Percentiles rank a stretch among this genome's conserved stretches.
phyloP scores from a whole-genome alignment of 2,797 vertebrate species.

The Australoheros facetus region DNA sequence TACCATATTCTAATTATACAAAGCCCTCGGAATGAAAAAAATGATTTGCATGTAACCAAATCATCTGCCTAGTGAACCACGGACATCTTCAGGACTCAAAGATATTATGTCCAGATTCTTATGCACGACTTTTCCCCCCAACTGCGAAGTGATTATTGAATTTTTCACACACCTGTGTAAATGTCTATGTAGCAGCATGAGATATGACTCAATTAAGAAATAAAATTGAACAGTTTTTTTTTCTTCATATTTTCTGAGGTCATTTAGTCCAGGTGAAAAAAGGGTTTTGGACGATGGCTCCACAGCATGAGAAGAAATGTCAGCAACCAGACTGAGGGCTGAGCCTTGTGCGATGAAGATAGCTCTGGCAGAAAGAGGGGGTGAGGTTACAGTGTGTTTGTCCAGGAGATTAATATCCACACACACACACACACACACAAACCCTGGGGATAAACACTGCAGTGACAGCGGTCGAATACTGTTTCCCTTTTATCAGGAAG shows the following conservation, averaged over 20 bases:
- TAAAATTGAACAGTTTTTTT: conserved; percentile 59
- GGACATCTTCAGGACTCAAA: conserved; percentile 15
- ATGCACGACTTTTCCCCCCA: conserved; percentile 46
- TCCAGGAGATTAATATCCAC: conserved; percentile 75
- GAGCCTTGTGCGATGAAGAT: conserved; percentile 69
- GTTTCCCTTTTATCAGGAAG: conserved; percentile 82
- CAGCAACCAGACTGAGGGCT: conserved; percentile 46
- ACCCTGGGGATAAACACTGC: conserved; percentile 69
- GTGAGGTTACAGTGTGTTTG: conserved; percentile 77
- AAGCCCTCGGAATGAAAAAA: conserved; percentile 26
- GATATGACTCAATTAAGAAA: conserved; percentile 73
- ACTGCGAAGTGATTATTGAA: conserved; percentile 61
- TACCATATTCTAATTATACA: conserved; percentile 51
- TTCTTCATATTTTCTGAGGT: conserved; percentile 47
- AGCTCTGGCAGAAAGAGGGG: conserved; percentile 36
- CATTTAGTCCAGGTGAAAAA: conserved; percentile 46
- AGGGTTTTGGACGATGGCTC: conserved; percentile 24
- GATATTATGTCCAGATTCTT: conserved; percentile 34
- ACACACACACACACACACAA: conserved; percentile 11
- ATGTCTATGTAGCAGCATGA: conserved; percentile 69
- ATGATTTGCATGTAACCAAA: conserved; percentile 51
- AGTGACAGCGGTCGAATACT: conserved; percentile 80
- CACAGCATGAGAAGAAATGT: conserved; percentile 51
- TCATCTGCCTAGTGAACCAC: conserved; percentile 21
- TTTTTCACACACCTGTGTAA: conserved; percentile 73